Base-by-base conservation (phyloP, 2,113 vertebrate genomes). In the Phoenicopterus ruber region DNA sequence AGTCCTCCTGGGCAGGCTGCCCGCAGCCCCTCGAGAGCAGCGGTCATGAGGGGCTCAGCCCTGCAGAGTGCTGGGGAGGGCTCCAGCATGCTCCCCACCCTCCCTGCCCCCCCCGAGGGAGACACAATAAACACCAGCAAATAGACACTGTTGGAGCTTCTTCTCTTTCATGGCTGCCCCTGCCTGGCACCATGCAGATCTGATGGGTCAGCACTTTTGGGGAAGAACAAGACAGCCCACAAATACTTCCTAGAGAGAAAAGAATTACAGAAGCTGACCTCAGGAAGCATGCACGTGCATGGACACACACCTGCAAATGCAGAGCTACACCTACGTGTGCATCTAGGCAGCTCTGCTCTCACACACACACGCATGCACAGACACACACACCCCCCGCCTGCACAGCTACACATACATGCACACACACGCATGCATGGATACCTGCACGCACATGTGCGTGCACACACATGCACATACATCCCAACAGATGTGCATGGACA, bases 101-200 rank as follows among this genome's bases (percentile, higher is more conserved):
- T 13, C 55, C 13, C 4, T 1, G 8, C 4, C 25, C 7, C 25
- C 7, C 11, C 32, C 1, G 3, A 14, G 10, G 24, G 66, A 34
- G 36, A 31, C 22, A 14, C 44, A 14, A 20, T 29, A 25, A 67
- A 52, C 13, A 20, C 67, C n/a, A 34, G 34, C 13, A 29, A 31
- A 49, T 0, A 36, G 87, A 17, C 42, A 6, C 13, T 15, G 24
- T 24, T 7, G 55, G 83, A 72, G 83, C 70, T 42, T 7, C 74
- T 44, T 10, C 82, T 42, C 31, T 17, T 42, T 57, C 55, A 11
- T 15, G 74, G 94, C 54, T 46, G 67, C 44, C 59, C 54, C 69
- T 74, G 76, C 47, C 50, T 13, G 71, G 80, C 79, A 42, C 55
- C 74, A 4, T 2, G 44, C 61, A 10, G n/a, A 31, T 46, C 34